Percentiles rank a stretch among this genome's conserved stretches.
These are phyloP conservation scores for Varanus salvator DNA, from an alignment of 2,113 vertebrate species.

Conservation along the genomic window DNA sequence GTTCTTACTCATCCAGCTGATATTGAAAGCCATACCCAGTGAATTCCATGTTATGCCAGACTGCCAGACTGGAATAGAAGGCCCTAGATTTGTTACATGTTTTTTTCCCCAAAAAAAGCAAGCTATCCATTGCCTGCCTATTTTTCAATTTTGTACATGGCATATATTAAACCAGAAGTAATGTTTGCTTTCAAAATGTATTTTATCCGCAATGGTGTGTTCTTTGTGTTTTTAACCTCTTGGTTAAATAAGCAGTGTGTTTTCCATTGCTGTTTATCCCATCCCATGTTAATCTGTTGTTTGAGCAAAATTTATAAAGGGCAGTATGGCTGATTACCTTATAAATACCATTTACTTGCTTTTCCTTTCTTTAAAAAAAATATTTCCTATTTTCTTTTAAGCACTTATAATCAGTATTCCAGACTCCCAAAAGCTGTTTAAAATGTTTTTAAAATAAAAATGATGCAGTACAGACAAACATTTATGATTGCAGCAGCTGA, in stretches of 20 bases:
- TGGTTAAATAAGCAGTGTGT: background rate
- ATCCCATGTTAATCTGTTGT: background rate
- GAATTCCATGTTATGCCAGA: background rate
- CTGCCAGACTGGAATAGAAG: background rate
- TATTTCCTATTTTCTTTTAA: conserved; percentile 19
- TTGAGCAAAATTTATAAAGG: conserved; percentile 70
- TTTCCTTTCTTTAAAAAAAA: conserved; percentile 42
- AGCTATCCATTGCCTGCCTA: background rate
- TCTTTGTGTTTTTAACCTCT: background rate
- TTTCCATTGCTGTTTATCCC: background rate
- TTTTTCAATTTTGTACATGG: background rate
- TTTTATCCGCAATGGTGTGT: background rate
- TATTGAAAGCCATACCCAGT: background rate
- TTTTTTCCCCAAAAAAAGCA: background rate
- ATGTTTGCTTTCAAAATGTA: background rate
- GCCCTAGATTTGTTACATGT: background rate
- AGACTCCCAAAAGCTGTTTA: background rate
- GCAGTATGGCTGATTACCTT: conserved; percentile 73
- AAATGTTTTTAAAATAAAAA: background rate
- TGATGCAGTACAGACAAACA: background rate
- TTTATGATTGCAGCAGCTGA: background rate
- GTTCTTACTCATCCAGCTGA: background rate
- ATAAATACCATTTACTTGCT: conserved; percentile 36
- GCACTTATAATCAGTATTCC: too few relatives aligned
- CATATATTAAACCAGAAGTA: background rate